Conservation (phyloP, 1,140 invertebrate genomes). For the Drosophila ananassae region DNA sequence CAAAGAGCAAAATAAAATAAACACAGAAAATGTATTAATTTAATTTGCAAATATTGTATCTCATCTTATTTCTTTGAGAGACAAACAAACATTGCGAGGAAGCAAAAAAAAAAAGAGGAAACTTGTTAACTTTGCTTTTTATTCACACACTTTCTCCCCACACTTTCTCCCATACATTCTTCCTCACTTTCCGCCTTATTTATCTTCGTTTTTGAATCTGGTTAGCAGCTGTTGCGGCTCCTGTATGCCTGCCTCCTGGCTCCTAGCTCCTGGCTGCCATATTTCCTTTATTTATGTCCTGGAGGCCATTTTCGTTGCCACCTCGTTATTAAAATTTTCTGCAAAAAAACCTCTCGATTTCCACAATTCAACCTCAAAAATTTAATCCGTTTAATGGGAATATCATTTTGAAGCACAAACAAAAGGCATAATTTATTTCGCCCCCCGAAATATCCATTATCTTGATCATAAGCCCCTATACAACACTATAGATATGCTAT, state of each 20-base stretch:
- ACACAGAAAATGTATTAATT: not conserved
- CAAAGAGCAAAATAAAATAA: no score
- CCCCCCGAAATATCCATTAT: not conserved
- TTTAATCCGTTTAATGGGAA: conserved; percentile 34
- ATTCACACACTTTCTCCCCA: conserved; percentile 20
- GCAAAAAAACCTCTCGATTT: no score
- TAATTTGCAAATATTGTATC: not conserved
- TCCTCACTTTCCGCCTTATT: conserved; percentile 1
- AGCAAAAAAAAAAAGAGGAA: conserved; percentile 39
- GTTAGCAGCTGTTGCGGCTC: conserved; percentile 66
- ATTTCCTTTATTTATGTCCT: conserved; percentile 57
- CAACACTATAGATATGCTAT: not conserved
- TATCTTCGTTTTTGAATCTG: conserved; percentile 22
- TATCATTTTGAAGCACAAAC: not conserved
- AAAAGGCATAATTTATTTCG: not conserved
- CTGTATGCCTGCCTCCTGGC: not conserved
- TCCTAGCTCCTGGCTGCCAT: conserved; percentile 13
- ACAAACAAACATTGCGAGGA: not conserved
- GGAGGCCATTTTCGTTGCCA: conserved; percentile 49
- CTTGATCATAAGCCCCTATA: not conserved
- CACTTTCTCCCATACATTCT: conserved; percentile 4
- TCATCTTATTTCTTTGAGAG: conserved; percentile 12
- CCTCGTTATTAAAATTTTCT: conserved; percentile 57
- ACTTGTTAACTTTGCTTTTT: conserved; percentile 80
- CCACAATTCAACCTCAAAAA: conserved; percentile 14